Evolutionary conservation across 2,888 invertebrate genomes (phyloP).

Genomic region (Drosophila prostipennis): DNA sequence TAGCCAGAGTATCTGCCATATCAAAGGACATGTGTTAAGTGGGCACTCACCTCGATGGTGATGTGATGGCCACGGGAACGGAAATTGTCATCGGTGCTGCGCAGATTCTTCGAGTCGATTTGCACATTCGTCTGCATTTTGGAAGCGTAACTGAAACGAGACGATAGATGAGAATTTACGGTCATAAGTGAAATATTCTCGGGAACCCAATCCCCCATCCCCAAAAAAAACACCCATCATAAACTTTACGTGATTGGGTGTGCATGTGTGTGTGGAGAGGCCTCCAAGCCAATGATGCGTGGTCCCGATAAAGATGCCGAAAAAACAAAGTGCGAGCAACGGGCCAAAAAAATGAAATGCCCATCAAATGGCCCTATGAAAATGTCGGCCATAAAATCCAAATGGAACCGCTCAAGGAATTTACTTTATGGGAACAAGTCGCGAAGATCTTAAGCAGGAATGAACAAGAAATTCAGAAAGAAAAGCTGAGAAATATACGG

Average conservation of each 20-base stretch:
- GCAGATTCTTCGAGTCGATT: slow-evolving; percentile 89
- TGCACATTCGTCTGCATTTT: slow-evolving; percentile 91
- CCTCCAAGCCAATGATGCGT: slow-evolving; percentile 69
- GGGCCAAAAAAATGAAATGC: slow-evolving; percentile 12
- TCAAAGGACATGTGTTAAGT: slow-evolving; percentile 29
- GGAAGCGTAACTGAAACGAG: slow-evolving; percentile 33
- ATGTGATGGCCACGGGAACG: slow-evolving; percentile 84
- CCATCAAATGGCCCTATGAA: slow-evolving; percentile 31
- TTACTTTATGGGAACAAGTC: slow-evolving; percentile 3
- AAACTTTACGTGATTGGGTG: slow-evolving; percentile 55
- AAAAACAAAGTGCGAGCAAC: slow-evolving; percentile 7
- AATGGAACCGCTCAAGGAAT: slow-evolving; percentile 20
- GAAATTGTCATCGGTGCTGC: slow-evolving; percentile 87
- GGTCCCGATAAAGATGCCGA: slow-evolving; percentile 56
- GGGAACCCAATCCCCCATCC: neutral
- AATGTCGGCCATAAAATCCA: slow-evolving; percentile 19
- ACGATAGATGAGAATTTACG: slow-evolving; percentile 41
- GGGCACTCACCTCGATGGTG: slow-evolving; percentile 83
- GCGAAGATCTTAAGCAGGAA: too few relatives aligned
- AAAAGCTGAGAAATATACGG: neutral
- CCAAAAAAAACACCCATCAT: slow-evolving; percentile 19
- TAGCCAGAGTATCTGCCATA: neutral
- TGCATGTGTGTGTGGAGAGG: slow-evolving; percentile 42
- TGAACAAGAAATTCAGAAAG: neutral
- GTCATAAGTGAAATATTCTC: slow-evolving; percentile 50